These are phyloP conservation scores for Strigamia maritima DNA, from an alignment of 2,888 invertebrate species.

Conservation along the genomic window DNA sequence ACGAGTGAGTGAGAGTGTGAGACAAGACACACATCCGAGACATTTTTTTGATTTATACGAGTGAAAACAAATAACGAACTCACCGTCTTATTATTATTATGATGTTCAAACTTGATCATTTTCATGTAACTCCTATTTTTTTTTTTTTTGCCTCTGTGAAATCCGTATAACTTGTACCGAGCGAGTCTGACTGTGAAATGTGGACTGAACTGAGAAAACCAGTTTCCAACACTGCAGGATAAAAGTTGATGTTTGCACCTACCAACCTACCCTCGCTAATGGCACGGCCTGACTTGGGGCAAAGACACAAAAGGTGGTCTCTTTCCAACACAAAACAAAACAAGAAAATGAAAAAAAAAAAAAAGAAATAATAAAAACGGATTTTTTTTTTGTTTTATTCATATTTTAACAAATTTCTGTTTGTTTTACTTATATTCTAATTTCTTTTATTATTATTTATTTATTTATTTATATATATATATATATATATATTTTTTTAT, in stretches of 20 bases:
- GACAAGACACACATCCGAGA: not conserved
- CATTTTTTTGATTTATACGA: not conserved
- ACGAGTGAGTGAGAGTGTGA: too few species aligned
- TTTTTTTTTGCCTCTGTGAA: not conserved
- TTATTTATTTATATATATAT: too few species aligned
- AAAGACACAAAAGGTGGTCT: slow-evolving; percentile 21
- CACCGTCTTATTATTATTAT: not conserved
- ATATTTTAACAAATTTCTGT: too few species aligned
- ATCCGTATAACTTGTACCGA: not conserved
- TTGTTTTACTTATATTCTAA: too few species aligned
- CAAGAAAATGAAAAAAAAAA: not conserved
- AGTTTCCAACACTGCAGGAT: slow-evolving; percentile 8
- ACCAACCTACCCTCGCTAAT: slow-evolving; percentile 15
- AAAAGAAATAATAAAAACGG: too few species aligned
- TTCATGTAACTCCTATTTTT: not conserved
- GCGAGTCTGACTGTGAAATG: not conserved
- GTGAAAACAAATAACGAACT: not conserved
- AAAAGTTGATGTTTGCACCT: slow-evolving; percentile 17
- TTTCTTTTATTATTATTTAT: too few species aligned
- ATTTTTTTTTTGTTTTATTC: too few species aligned
- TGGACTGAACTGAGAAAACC: slow-evolving; percentile 7
- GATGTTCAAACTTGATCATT: not conserved
- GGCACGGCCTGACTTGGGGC: not conserved
- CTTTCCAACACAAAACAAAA: not conserved
- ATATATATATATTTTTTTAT: too few species aligned